Evolutionary conservation across 2,113 vertebrate genomes (phyloP), one percentile per base, ranked within the genome.

Genomic region (Enhydra lutris): DNA sequence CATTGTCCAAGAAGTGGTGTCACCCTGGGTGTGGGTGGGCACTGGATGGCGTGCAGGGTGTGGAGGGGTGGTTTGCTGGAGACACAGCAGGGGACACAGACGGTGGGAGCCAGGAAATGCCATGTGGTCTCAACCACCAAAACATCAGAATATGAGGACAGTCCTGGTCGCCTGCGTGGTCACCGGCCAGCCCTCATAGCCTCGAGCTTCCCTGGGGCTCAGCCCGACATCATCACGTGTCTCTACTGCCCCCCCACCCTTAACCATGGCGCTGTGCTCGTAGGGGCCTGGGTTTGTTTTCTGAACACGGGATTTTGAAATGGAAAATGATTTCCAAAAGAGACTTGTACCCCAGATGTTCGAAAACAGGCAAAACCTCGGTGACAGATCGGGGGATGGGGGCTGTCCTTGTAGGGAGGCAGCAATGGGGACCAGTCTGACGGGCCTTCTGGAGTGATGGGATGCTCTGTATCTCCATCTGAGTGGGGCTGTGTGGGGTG

Each of bases 311-410:
- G 34, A 86, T 61, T 55, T 45, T 50, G 65, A 67, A 47, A 61
- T 42, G 23, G 47, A 61, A 87, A 89, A 55, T 36, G 29, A 3
- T 55, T 97, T 92, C n/a, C n/a, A 18, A 91, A 88, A 87, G 80
- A 84, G 84, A 81, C 42, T 6, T 2, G 4, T 15, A 45, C 11
- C 47, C 79, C 45, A 59, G n/a, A 74, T 82, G 52, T 80, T 79
- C 36, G 52, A 18, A 87, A 82, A 10, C 39, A 78, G 65, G 50
- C 45, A 42, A 63, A n/a, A 78, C 9, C 65, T 92, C 36, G 13
- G 36, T 57, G 59, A 71, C 14, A 34, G 78, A 67, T 55, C 2
- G 9, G 76, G 29, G n/a, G 36, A 7, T 26, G n/a, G 65, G 8
- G 26, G 23, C 88, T 15, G 0, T 29, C 34, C 26, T 42, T 50